These are phyloP conservation scores for Diplolepis rosae DNA, from an alignment of 2,888 invertebrate species.

Conservation along the genomic window DNA sequence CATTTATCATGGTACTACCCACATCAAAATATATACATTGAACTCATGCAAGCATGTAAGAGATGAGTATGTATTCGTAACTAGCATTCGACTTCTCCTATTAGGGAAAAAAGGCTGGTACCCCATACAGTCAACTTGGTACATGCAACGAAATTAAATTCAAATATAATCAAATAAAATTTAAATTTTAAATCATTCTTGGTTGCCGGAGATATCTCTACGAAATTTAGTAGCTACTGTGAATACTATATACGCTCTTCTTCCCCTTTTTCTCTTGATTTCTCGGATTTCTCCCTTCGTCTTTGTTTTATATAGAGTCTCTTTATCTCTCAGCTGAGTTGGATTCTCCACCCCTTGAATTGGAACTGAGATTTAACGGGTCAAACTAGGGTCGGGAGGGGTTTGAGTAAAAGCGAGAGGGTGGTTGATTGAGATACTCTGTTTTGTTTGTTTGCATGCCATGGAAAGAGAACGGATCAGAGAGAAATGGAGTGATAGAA, in stretches of 20 bases:
- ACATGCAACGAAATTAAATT: slow-evolving; percentile 69
- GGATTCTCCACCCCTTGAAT: slow-evolving; percentile 50
- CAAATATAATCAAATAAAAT: slow-evolving; percentile 75
- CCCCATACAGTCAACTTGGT: slow-evolving; percentile 32
- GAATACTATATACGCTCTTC: slow-evolving; percentile 35
- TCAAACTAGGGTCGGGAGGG: slow-evolving; percentile 60
- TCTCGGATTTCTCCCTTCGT: background rate
- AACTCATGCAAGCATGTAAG: slow-evolving; percentile 3
- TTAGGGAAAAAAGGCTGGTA: background rate
- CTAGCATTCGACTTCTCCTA: slow-evolving; percentile 5
- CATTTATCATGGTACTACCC: background rate
- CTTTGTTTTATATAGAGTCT: background rate
- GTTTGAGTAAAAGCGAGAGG: slow-evolving; percentile 59
- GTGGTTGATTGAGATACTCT: slow-evolving; percentile 71
- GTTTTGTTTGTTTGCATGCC: slow-evolving; percentile 66
- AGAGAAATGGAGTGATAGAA: slow-evolving; percentile 30
- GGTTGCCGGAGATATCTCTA: slow-evolving; percentile 50
- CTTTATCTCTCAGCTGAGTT: slow-evolving; percentile 26
- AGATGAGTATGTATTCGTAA: background rate
- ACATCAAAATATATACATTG: background rate
- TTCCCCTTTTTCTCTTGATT: background rate
- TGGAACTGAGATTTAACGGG: slow-evolving; percentile 67
- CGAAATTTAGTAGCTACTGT: slow-evolving; percentile 60
- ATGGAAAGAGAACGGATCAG: slow-evolving; percentile 32
- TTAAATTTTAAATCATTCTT: slow-evolving; percentile 72